Evolutionary conservation across 2,113 vertebrate genomes (phyloP), one percentile per base, ranked within the genome.

Genomic region (Sitta europaea): DNA sequence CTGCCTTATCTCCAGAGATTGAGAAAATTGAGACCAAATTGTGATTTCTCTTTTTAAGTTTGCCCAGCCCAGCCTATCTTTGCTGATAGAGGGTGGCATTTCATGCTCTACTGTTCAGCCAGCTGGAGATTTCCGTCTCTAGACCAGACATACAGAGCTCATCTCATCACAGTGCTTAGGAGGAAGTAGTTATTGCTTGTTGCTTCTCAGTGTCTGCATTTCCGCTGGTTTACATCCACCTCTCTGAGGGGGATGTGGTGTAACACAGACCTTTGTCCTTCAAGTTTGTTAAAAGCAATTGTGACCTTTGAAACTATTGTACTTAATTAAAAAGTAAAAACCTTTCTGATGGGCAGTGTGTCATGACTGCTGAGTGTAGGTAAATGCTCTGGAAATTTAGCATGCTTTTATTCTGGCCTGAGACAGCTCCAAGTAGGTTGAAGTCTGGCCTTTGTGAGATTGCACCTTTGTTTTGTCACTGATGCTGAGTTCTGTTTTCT

Each of bases 101-200:
- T 79, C 28, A 10, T 28, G 45, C 12, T 36, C 8, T 31, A 2
- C 35, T 59, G 48, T 65, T 68, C 47, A 66, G 31, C 19, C 33
- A 57, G 28, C 43, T 61, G 38, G 22, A 70, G 29, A 20, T 61
- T 45, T 58, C 40, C 7, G 13, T 19, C 29, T 59, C 33, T 57
- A 24, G 22, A 51, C 36, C n/a, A 50, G 36, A 31, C 4, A 1
- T 27, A 6, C 42, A 80, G 54, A 48, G 42, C 48, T 72, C 48
- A 9, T 72, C 27, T 31, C 38, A 31, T 58, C 15, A 5, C 0
- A 0, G 20, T 20, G 6, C 25, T 50, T 7, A 18, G 65, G 1
- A 2, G 23, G 21, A 70, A 66, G 27, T 42, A 16, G 3, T 42
- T 85, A 8, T 2, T 74, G 12, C 25, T 57, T 54, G n/a, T 54